Base-by-base conservation (phyloP, 2,113 vertebrate genomes). In the Oncorhynchus nerka region DNA sequence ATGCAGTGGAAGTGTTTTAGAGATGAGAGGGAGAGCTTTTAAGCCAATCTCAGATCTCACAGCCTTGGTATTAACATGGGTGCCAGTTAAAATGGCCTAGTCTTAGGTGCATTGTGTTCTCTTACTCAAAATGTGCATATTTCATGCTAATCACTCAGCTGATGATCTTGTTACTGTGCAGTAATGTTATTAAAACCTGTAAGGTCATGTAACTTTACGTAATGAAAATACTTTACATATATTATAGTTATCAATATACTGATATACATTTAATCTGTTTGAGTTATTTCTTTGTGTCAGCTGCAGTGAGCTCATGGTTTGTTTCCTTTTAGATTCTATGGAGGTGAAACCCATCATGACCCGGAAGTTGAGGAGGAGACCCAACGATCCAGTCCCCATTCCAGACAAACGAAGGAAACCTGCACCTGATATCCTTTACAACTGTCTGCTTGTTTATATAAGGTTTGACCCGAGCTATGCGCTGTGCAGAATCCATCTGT, bases 271-370 rank as follows among this genome's bases (percentile, higher is more conserved):
- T 45, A 2, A 45, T 45, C 15, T 55, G 16, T 55, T 55, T 55
- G 4, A 5, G 16, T 55, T 55, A 19, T 55, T 55, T 15, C 24
- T 28, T 26, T 26, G 62, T 7, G 51, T 73, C 55, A 51, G 39
- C 45, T 30, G 28, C 39, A 55, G 32, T 45, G 13, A 59, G 28
- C n/a, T 67, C 26, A 5, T 69, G 20, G 45, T 70, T 68, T 75
- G 8, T 81, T 49, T 75, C 9, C 49, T 3, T n/a, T 1, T 55
- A 99, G 98, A 99, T 92, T 99, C 98, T 5, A 99, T 99, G 98
- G 98, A 99, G 79, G 97, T 99, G 77, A 99, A 99, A 80, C 97
- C 98, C 0, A 98, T 97, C 85, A 99, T 99, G 97, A 99, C 97
- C 1, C 93, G 98, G 55, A 99, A 99, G 77, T 86, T 99, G 83